These are phyloP conservation scores for Dufourea novaeangliae DNA, from an alignment of 1,140 invertebrate genomes.

Conservation along the genomic window DNA sequence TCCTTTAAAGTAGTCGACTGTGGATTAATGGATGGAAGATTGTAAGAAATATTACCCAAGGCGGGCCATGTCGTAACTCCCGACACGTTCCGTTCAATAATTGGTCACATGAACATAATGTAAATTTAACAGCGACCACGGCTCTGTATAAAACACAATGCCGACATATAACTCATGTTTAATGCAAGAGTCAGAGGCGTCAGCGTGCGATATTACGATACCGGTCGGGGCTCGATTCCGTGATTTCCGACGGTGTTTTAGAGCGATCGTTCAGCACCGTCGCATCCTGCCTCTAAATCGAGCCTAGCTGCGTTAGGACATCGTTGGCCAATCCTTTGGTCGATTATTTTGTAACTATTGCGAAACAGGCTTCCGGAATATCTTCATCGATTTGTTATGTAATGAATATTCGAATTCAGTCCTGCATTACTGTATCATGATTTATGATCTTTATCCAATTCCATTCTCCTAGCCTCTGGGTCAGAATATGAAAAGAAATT, in stretches of 20 bases:
- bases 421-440: no score
- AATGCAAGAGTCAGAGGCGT: constrained; percentile 62
- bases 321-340: background rate
- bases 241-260: constrained; percentile 56
- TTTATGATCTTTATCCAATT: no score
- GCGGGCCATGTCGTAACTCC: constrained; percentile 21
- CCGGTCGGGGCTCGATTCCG: constrained; percentile 41
- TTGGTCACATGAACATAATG: constrained; percentile 62
- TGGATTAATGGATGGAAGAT: background rate
- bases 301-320: background rate
- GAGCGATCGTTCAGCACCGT: constrained; percentile 26
- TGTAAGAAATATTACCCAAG: background rate
- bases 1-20: background rate
- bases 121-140: constrained; percentile 59
- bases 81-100: constrained; percentile 52
- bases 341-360: background rate
- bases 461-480: no score
- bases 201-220: constrained; percentile 66
- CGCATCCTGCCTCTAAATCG: constrained; percentile 28
- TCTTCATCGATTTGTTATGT: no score
- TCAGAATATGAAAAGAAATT: no score
- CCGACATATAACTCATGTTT: constrained; percentile 68
- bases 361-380: no score
- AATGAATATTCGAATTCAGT: no score
- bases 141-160: constrained; percentile 57